Percentiles rank a stretch among this genome's conserved stretches.
phyloP scores from a whole-genome alignment of 2,888 invertebrate genomes.

The Xestia ashworthii region DNA sequence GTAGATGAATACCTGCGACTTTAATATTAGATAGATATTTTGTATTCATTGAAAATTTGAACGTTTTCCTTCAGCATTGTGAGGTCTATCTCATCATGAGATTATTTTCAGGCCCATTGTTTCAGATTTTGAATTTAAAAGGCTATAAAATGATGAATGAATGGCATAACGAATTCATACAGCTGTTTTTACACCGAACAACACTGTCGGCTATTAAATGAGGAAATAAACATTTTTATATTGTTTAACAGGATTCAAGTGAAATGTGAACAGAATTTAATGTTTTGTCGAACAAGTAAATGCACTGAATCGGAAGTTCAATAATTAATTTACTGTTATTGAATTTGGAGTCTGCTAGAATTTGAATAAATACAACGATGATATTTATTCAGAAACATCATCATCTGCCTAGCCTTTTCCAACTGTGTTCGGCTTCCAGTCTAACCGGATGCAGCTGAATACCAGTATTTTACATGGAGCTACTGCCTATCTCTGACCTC shows the following conservation, averaged over 20 bases:
- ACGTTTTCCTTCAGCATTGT: too few species aligned
- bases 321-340: constrained; percentile 1
- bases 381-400: not conserved
- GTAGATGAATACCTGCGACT: not conserved
- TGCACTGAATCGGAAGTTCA: constrained; percentile 10
- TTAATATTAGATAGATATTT: not conserved
- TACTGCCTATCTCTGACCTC: too few species aligned
- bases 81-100: not conserved
- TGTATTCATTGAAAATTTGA: not conserved
- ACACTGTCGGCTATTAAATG: constrained; percentile 15
- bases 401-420: too few species aligned
- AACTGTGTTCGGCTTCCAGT: too few species aligned
- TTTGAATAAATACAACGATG: not conserved
- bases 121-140: constrained; percentile 12
- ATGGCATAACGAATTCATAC: not conserved
- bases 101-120: constrained; percentile 31
- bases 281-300: constrained; percentile 28
- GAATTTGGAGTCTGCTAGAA: not conserved
- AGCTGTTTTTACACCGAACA: constrained; percentile 18
- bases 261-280: constrained; percentile 26
- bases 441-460: too few species aligned
- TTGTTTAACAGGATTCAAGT: not conserved
- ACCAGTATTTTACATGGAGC: too few species aligned
- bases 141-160: constrained; percentile 31
- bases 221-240: constrained; percentile 38